Conservation (phyloP, 2,888 invertebrate genomes). For the Dryocosmus kuriphilus region DNA sequence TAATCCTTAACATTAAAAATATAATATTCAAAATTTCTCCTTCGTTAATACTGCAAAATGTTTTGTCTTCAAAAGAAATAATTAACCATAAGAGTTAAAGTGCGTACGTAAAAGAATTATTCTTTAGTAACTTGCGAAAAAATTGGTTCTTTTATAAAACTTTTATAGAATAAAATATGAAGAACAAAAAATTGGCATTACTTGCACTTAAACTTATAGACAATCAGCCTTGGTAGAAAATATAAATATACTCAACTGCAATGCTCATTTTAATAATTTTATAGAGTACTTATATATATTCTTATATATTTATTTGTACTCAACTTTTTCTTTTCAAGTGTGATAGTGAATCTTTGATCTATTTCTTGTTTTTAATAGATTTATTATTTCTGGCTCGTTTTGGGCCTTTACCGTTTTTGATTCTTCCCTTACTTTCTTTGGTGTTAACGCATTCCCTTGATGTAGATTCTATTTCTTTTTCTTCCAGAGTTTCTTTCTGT, state of each 20-base stretch:
- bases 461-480: neutral
- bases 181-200: neutral
- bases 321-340: neutral
- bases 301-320: neutral
- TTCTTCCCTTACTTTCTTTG: too few species aligned
- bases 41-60: neutral
- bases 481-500: neutral
- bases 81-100: neutral
- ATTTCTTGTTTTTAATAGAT: neutral
- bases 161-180: neutral
- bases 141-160: neutral
- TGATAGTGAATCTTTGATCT: neutral
- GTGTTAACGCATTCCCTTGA: too few species aligned
- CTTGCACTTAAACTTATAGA: neutral
- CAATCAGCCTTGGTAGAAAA: neutral
- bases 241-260: neutral
- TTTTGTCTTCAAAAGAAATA: conserved; percentile 4
- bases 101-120: neutral
- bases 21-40: neutral
- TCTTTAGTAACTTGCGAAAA: neutral
- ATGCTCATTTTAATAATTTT: neutral
- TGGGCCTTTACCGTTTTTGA: neutral
- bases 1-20: neutral
- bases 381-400: neutral
- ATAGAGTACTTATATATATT: too few species aligned